Evolutionary conservation across 2,888 invertebrate genomes (phyloP).

Genomic region (Notodromas monacha): DNA sequence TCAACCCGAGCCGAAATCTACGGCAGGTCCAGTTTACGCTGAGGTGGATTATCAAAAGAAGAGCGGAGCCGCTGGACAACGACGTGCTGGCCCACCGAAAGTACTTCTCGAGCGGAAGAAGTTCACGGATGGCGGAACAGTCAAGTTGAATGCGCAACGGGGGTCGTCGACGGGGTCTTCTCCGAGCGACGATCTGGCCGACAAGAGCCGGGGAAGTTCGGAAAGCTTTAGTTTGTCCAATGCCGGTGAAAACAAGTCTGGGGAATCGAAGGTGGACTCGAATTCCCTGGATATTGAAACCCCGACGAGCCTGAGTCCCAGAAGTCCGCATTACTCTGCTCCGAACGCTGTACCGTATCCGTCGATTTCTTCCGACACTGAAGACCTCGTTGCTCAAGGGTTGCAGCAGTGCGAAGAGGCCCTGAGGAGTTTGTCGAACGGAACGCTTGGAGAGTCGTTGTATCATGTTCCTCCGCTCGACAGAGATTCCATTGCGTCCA

Average conservation of each 20-base stretch:
- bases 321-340: constrained; percentile 14
- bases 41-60: constrained; percentile 12
- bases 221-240: too few species aligned
- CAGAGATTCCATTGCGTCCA: constrained; percentile 10
- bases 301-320: constrained; percentile 15
- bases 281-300: constrained; percentile 17
- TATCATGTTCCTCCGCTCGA: too few species aligned
- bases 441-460: too few species aligned
- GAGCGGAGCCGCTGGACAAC: constrained; percentile 4
- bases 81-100: constrained; percentile 8
- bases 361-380: constrained; percentile 10
- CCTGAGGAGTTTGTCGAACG: too few species aligned
- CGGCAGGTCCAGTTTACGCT: constrained; percentile 11
- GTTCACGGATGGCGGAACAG: background rate
- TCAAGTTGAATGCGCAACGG: too few species aligned
- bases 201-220: background rate
- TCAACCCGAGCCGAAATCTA: constrained; percentile 7
- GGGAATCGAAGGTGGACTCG: constrained; percentile 14
- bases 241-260: too few species aligned
- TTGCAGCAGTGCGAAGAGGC: constrained; percentile 9
- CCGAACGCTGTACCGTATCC: constrained; percentile 10
- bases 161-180: background rate
- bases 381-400: constrained; percentile 10
- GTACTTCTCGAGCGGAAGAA: background rate
- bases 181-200: background rate